Percentiles rank a stretch among this genome's conserved stretches.
phyloP scores from a whole-genome alignment of 2,113 vertebrate genomes.

The Zapus hudsonius region DNA sequence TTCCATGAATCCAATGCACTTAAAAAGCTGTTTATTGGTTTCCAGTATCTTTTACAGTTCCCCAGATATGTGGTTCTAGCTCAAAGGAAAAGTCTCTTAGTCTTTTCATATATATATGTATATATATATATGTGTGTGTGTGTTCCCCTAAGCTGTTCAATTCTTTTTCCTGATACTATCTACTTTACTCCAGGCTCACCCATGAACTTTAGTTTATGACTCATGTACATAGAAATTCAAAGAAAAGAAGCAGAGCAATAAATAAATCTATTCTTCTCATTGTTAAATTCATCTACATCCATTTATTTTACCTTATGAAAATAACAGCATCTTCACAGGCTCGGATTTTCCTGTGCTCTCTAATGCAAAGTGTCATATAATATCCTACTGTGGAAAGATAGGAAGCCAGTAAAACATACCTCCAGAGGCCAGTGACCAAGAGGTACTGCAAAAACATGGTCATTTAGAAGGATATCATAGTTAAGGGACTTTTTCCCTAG shows the following conservation, averaged over 20 bases:
- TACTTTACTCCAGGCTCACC: neutral
- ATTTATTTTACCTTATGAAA: slow-evolving; percentile 46
- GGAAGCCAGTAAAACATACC: neutral
- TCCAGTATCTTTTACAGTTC: neutral
- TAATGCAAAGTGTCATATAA: neutral
- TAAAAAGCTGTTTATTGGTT: neutral
- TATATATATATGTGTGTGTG: neutral
- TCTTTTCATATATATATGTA: neutral
- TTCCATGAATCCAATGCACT: neutral
- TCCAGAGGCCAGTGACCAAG: slow-evolving; percentile 28
- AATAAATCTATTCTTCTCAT: neutral
- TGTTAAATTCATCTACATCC: neutral
- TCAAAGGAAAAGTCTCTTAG: neutral
- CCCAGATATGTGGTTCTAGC: neutral
- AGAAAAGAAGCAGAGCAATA: neutral
- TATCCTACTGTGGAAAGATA: neutral
- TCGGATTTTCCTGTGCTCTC: neutral
- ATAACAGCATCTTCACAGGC: neutral
- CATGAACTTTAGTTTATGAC: neutral
- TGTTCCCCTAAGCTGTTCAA: neutral
- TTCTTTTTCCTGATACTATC: neutral
- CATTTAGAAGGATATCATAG: neutral
- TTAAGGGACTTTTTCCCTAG: slow-evolving; percentile 47
- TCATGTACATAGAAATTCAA: neutral
- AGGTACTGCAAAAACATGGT: neutral